A percentile compares a stretch with the other conserved stretches of the same genome.
Evolutionary conservation across 2,797 vertebrate genomes (phyloP).

Genomic region (Pampus argenteus): DNA sequence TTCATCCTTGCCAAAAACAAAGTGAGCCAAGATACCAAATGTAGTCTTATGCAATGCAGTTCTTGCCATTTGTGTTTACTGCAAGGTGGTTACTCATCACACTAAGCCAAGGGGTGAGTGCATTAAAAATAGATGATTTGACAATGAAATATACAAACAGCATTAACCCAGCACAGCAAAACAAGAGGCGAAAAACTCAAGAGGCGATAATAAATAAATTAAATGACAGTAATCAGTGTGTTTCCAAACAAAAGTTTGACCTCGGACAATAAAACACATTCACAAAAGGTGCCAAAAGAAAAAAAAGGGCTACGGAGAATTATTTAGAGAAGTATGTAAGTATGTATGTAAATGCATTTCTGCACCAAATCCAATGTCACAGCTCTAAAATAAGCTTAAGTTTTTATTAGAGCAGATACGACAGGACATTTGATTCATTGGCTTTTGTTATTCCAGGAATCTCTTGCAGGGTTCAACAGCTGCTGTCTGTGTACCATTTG

Average conservation of each 20-base stretch:
- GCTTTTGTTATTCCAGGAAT: neutral
- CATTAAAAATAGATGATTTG: constrained; percentile 37
- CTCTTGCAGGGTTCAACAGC: neutral
- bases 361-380: neutral
- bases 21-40: constrained; percentile 49
- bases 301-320: neutral
- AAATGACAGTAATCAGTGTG: constrained; percentile 24
- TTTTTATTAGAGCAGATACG: neutral
- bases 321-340: neutral
- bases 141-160: constrained; percentile 36
- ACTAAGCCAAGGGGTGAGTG: constrained; percentile 33
- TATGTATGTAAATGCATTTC: neutral
- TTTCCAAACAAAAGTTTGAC: constrained; percentile 32
- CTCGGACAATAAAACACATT: constrained; percentile 22
- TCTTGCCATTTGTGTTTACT: constrained; percentile 49
- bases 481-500: neutral
- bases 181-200: constrained; percentile 10
- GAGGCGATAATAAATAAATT: constrained; percentile 46
- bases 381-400: neutral
- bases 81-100: constrained; percentile 67
- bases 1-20: constrained; percentile 38
- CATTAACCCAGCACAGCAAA: constrained; percentile 24
- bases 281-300: constrained; percentile 2
- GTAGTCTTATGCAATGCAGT: constrained; percentile 41
- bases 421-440: constrained; percentile 8